Conservation (phyloP, 2,113 vertebrate species). For the Thinocorus orbignyianus region DNA sequence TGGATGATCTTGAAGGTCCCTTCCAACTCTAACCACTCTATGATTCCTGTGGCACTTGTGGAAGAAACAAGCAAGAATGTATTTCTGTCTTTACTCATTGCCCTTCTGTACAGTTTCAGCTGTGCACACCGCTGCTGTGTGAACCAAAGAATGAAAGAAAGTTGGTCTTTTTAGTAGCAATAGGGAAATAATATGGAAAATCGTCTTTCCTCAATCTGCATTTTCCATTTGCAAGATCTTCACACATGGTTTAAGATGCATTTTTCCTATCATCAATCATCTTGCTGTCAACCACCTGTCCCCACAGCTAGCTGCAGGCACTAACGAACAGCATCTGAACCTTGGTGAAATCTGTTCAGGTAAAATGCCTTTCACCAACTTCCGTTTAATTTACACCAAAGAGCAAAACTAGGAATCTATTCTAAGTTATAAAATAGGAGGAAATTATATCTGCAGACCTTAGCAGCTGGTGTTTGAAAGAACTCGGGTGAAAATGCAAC, state of each 20-base stretch:
- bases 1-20: no score
- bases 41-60: background rate
- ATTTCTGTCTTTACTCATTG: background rate
- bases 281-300: background rate
- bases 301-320: background rate
- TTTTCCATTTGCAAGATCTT: background rate
- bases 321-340: background rate
- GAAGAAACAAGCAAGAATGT: background rate
- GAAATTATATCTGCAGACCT: background rate
- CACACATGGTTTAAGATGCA: background rate
- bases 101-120: background rate
- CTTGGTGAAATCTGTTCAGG: background rate
- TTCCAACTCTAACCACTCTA: no score
- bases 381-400: background rate
- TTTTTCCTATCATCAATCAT: background rate
- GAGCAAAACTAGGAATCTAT: background rate
- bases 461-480: background rate
- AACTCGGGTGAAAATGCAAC: background rate
- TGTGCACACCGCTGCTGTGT: background rate
- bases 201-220: background rate
- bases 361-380: background rate
- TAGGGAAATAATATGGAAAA: background rate
- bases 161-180: background rate
- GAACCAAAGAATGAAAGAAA: background rate
- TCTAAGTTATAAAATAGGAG: background rate